phyloP scores from a whole-genome alignment of 2,113 vertebrate species.

The Labeo catla region DNA sequence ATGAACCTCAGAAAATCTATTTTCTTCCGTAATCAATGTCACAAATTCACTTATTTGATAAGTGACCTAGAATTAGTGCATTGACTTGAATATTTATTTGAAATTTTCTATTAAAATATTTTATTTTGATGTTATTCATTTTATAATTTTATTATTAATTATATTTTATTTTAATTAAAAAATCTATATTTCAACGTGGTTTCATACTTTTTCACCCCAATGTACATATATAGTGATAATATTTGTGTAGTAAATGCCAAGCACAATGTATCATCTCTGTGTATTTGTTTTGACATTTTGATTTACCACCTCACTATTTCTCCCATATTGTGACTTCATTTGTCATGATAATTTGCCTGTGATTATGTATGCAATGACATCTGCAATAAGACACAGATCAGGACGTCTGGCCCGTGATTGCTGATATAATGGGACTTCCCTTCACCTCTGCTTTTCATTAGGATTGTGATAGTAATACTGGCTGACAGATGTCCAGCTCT shows the following conservation, averaged over 20 bases:
- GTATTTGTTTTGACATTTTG: constrained; percentile 1
- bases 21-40: too few relatives aligned
- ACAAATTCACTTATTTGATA: too few relatives aligned
- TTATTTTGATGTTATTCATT: too few relatives aligned
- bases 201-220: not conserved
- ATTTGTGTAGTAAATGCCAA: not conserved
- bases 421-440: constrained; percentile 23
- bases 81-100: too few relatives aligned
- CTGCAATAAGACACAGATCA: constrained; percentile 25
- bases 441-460: constrained; percentile 32
- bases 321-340: not conserved
- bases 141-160: too few relatives aligned
- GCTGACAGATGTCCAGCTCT: constrained; percentile 23
- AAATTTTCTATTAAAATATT: too few relatives aligned
- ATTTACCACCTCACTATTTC: not conserved
- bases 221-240: not conserved
- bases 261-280: not conserved
- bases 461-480: constrained; percentile 23
- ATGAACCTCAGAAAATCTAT: too few relatives aligned
- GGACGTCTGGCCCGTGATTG: not conserved
- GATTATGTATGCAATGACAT: constrained; percentile 45
- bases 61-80: too few relatives aligned
- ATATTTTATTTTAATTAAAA: too few relatives aligned
- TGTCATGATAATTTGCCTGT: not conserved
- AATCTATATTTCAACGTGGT: not conserved